phyloP scores from a whole-genome alignment of 2,797 vertebrate genomes.

The Coranthus polyacanthus region DNA sequence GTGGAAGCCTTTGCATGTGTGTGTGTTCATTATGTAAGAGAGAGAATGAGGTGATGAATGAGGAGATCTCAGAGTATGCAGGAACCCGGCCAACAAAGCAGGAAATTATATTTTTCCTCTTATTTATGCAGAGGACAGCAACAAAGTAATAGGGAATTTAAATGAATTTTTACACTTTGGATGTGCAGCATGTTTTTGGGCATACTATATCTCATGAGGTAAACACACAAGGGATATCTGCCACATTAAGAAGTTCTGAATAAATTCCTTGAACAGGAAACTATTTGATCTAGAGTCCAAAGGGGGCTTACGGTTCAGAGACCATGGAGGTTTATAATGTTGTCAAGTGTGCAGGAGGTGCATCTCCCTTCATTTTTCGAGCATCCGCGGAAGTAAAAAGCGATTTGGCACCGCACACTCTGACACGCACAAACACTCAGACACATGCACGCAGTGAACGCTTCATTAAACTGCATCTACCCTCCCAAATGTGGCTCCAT shows the following conservation, averaged over 20 bases:
- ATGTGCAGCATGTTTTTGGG: constrained; percentile 53
- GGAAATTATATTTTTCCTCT: constrained; percentile 53
- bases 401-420: constrained; percentile 38
- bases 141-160: constrained; percentile 60
- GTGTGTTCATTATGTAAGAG: constrained; percentile 50
- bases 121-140: constrained; percentile 64
- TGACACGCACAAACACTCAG: constrained; percentile 16
- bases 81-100: constrained; percentile 55
- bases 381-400: constrained; percentile 44
- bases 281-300: constrained; percentile 72
- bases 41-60: constrained; percentile 61
- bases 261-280: constrained; percentile 69
- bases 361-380: constrained; percentile 41
- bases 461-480: constrained; percentile 74
- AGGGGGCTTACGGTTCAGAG: constrained; percentile 56
- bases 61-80: constrained; percentile 57
- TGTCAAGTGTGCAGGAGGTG: constrained; percentile 68
- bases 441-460: constrained; percentile 50
- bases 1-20: not conserved
- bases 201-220: constrained; percentile 39
- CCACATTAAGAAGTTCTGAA: constrained; percentile 60
- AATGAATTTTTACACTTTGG: constrained; percentile 49
- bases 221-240: constrained; percentile 47
- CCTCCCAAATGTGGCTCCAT: constrained; percentile 63
- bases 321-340: constrained; percentile 60